Base-by-base conservation (phyloP, 2,113 vertebrate species). In the Phrynocephalus versicolor region DNA sequence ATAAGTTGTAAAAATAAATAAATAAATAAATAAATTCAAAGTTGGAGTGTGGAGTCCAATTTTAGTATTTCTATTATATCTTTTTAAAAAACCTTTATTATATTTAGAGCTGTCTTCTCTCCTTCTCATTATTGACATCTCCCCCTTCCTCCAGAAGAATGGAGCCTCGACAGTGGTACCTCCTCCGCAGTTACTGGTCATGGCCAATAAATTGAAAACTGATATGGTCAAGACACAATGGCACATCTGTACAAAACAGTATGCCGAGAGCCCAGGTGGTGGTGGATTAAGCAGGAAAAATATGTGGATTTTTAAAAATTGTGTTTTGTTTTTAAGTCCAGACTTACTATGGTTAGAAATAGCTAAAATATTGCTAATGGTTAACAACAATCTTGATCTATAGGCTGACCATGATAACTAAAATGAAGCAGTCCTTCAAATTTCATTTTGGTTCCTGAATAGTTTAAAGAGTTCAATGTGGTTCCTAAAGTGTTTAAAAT, bases 401-500 rank as follows among this genome's bases (percentile, higher is more conserved):
- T 78, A 81, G 27, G 62, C 85, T 80, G 74, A 23, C 55, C 87
- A 69, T 55, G 86, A 10, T 76, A 7, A 33, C 83, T 45, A 57
- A 21, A 27, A 58, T 0, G 19, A 37, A 85, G 87, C 71, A 37
- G 67, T 1, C 79, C 14, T 60, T 75, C 55, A 84, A 78, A 81
- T 91, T 55, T 77, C 70, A 77, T 70, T 91, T 87, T 73, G 18
- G 30, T 55, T 25, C 41, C 27, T 55, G 41, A 30, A 45, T 18
- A 45, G 5, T 51, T 51, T 51, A 51, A 51, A 51, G 45, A 51
- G 45, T 45, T n/a, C 0, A 81, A 80, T 70, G 15, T 51, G 25
- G 71, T 65, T 88, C 39, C 76, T 73, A 88, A 89, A 87, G 55
- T 90, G 14, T 87, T 75, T 4, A 87, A 67, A 71, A 74, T 3